Conservation (phyloP, 2,113 vertebrate genomes). For the Ceyx margarethae region DNA sequence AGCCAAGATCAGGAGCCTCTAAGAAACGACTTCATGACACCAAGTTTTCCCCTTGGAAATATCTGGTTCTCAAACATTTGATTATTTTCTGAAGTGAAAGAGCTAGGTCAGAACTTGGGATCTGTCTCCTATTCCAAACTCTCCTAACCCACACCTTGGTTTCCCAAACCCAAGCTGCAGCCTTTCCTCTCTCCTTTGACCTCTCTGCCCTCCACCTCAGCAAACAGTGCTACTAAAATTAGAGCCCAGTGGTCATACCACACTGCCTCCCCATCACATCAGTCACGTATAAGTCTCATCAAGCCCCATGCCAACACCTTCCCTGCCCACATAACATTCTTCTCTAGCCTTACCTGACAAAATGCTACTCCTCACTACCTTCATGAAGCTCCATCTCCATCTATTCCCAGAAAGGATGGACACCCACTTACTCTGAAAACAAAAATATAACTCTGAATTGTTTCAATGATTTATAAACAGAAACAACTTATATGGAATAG, state of each 20-base stretch:
- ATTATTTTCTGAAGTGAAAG: neutral
- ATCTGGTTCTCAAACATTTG: neutral
- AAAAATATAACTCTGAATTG: neutral
- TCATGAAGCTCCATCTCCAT: neutral
- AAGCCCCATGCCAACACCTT: neutral
- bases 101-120: neutral
- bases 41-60: neutral
- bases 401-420: neutral
- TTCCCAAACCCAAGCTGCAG: neutral
- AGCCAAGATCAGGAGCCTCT: neutral
- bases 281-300: neutral
- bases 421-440: neutral
- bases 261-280: neutral
- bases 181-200: neutral
- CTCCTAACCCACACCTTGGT: neutral
- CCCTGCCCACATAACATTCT: neutral
- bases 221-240: constrained; percentile 17
- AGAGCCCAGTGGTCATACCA: neutral
- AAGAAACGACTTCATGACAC: neutral
- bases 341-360: neutral
- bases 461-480: neutral
- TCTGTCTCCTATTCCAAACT: neutral
- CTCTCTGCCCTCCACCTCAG: constrained; percentile 7
- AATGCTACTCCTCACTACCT: neutral
- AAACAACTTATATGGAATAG: neutral